A percentile compares a stretch with the other conserved stretches of the same genome.
Evolutionary conservation across 1,140 invertebrate genomes (phyloP).

Genomic region (Drosophila nigromelanica): DNA sequence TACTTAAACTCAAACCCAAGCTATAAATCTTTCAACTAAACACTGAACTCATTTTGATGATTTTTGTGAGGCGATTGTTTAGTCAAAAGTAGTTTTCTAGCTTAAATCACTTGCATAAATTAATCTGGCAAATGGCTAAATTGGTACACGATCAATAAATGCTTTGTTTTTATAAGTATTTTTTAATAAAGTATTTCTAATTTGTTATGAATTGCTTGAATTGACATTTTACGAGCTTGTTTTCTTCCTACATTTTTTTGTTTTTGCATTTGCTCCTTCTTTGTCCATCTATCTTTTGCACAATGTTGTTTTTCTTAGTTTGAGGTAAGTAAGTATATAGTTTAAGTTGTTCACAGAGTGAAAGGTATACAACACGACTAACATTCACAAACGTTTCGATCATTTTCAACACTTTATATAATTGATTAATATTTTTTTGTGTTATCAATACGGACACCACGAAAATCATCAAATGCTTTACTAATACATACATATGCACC

Average conservation of each 20-base stretch:
- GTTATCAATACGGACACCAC: conserved; percentile 49
- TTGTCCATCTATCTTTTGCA: conserved; percentile 36
- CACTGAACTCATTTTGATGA: conserved; percentile 68
- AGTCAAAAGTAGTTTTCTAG: conserved; percentile 64
- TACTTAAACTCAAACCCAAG: conserved; percentile 1
- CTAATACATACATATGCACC: conserved; percentile 32
- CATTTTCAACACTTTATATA: conserved; percentile 39
- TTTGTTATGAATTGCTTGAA: conserved; percentile 34
- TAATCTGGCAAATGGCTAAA: conserved; percentile 27
- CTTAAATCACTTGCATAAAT: conserved; percentile 23
- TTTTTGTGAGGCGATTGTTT: conserved; percentile 78
- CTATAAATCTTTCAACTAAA: conserved; percentile 15
- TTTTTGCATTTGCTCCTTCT: conserved; percentile 20
- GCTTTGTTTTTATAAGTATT: conserved; percentile 45
- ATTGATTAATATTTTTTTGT: conserved; percentile 14
- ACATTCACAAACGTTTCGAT: conserved; percentile 47
- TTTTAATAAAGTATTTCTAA: conserved; percentile 10
- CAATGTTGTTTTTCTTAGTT: conserved; percentile 35
- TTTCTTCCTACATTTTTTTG: conserved; percentile 15
- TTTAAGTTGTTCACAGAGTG: conserved; percentile 24
- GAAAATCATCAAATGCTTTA: conserved; percentile 80
- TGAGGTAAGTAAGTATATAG: conserved; percentile 63
- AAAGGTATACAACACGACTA: conserved; percentile 53
- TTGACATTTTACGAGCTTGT: conserved; percentile 23
- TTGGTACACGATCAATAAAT: conserved; percentile 52